Base-by-base conservation (phyloP, 1,140 invertebrate genomes). In the Aricia agestis region DNA sequence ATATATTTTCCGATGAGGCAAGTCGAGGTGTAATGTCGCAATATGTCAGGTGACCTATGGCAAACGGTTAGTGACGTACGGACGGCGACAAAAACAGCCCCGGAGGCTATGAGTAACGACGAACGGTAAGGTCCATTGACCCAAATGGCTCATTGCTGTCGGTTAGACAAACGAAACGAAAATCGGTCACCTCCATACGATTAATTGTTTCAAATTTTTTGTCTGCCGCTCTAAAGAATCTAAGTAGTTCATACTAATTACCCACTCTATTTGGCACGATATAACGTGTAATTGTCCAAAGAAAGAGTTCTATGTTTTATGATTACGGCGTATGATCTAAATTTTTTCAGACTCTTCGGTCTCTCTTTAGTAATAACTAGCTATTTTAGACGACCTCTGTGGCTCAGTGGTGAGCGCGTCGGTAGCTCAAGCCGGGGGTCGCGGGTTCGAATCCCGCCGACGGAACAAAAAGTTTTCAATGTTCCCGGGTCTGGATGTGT, bases 41-140 rank as follows among this genome's bases (percentile, higher is more conserved):
- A 78, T 68, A 74, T 52, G 45, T 52, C 4, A 52, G 13, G 1
- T 52, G 45, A 52, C 45, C 45, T 52, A 52, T 52, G 45, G 45
- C 45, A 52, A 13, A 52, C 13, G 13, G 45, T 52, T 11, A 13
- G 72, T 73, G 74, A 78, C 79, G 79, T 74, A 78, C 80, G 83
- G 82, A 81, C 81, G 80, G 74, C 69, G 72, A 82, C 79, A 89
- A 89, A 89, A 82, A 88, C 86, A 74, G 76, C 81, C 83, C 80
- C 84, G 82, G 78, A 83, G 87, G 80, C 83, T 83, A 76, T 74
- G 76, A 75, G 76, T 75, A 81, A 74, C 77, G 78, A 82, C 82
- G 82, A 87, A 86, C 86, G 82, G 85, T 78, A 84, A 89, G 86
- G 86, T 89, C 89, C 89, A 88, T 88, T 91, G 89, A 91, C 86